Conservation (phyloP, 1,140 invertebrate genomes). For the Frieseomelitta varia region DNA sequence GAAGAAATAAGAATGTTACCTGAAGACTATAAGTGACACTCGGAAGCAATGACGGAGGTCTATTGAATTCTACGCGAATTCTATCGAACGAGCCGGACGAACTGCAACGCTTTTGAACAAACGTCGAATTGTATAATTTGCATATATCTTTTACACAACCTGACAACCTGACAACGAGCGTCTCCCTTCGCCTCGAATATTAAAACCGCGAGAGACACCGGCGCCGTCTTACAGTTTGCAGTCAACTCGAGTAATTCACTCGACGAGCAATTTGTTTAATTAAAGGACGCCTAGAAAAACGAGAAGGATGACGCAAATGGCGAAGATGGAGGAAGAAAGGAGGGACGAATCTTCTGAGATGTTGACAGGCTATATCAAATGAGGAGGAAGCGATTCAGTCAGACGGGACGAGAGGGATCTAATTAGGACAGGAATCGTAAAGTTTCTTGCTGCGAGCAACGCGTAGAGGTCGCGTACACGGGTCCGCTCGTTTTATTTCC, state of each 20-base stretch:
- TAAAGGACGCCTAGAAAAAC: background rate
- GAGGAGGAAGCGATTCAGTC: background rate
- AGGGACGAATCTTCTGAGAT: background rate
- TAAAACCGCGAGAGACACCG: background rate
- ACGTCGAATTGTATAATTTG: no score
- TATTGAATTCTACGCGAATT: no score
- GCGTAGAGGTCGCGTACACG: background rate
- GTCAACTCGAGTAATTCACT: background rate
- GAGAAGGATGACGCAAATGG: background rate
- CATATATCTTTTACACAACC: no score
- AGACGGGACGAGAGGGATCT: background rate
- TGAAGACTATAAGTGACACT: no score
- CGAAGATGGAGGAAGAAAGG: no score
- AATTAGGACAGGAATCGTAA: conserved; percentile 9
- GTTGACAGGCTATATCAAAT: background rate
- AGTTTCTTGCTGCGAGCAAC: background rate
- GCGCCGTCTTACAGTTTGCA: background rate
- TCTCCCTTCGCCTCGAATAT: background rate
- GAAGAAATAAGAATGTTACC: no score
- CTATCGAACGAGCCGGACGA: no score
- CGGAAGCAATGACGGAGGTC: no score
- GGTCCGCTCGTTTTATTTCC: conserved; percentile 19
- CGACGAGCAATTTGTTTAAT: background rate
- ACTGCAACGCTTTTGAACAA: no score
- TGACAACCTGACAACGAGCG: conserved; percentile 7